Evolutionary conservation across 2,797 vertebrate species (phyloP), one percentile per base, ranked within the genome.

Genomic region (Numenius phaeopus): DNA sequence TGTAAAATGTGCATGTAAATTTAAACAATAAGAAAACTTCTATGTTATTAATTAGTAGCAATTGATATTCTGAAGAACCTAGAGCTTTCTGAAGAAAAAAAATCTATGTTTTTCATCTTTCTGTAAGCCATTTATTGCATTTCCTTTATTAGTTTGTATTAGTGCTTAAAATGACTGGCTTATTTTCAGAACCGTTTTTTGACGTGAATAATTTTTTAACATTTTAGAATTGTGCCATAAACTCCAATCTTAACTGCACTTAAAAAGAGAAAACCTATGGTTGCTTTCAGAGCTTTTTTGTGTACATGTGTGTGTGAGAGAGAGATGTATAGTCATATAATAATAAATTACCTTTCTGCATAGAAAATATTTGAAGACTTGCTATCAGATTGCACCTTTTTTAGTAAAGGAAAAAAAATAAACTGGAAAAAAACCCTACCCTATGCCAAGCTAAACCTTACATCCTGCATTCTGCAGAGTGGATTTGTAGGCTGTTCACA

Each of bases 161-260:
- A 49, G 11, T 65, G 23, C 26, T 91, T 87, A 52, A 84, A 79
- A 69, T 7, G 29, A n/a, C 26, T 76, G 49, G 12, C 34, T 83
- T 47, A 34, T 66, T 88, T 96, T 90, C 42, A 62, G 83, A 80
- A 11, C 7, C 8, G 20, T 44, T 84, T 91, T 82, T 44, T 75
- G 3, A 55, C 44, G 12, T 42, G 52, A 90, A 42, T 29, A 5
- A 5, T 27, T 62, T 75, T 85, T 66, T 27, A 21, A 14, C 7
- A 16, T 69, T 76, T 84, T 84, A 61, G 24, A 61, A 37, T 49
- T 59, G 18, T 77, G 29, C 29, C 30, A 34, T 61, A 65, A 79
- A 18, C 11, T 49, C 85, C 14, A 69, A 13, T 61, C 32, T 65
- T 69, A 61, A 42, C 30, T 72, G 58, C 54, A 42, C 22, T 76